Base-by-base conservation (phyloP, 2,797 vertebrate species). In the Hypotaenidia okinawae region DNA sequence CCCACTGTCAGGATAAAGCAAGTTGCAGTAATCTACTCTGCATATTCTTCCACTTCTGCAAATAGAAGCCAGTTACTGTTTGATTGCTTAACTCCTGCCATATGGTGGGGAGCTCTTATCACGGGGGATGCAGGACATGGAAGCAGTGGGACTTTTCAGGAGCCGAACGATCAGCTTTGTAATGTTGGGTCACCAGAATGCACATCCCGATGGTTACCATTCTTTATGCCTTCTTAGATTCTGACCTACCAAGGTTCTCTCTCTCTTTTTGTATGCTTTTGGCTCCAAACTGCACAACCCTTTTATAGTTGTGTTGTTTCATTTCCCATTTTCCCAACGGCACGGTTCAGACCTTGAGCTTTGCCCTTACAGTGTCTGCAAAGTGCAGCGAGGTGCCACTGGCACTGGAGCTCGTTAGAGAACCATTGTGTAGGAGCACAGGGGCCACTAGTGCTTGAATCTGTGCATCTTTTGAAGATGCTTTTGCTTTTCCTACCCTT, bases 41-140 rank as follows among this genome's bases (percentile, higher is more conserved):
- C 64, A 33, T 89, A 73, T 90, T 89, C 80, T 91, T 88, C 84
- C 94, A 94, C 66, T 66, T 91, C 94, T 87, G 67, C 85, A 94
- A 76, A 93, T 84, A 93, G 80, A 77, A 95, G 91, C 35, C 87
- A 93, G 77, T 96, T 90, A 70, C 90, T 79, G 74, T 84, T 43
- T 3, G 24, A 80, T 82, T 88, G 80, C 93, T 91, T 92, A 95
- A 94, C 83, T 96, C 80, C 90, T 92, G 93, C 90, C 95, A 89
- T 84, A 74, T 95, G 91, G 74, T 88, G 80, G 85, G 74, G 45
- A 90, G 83, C 75, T 92, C 84, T 87, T 87, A 51, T 81, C 66
- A 28, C 41, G 1, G 3, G 62, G 80, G 92, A 90, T 82, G 77
- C 78, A 92, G 83, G 87, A 90, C 84, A 90, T 94, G 88, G 90